Conservation (phyloP, 1,140 invertebrate genomes). For the Chrysomallon squamiferum region DNA sequence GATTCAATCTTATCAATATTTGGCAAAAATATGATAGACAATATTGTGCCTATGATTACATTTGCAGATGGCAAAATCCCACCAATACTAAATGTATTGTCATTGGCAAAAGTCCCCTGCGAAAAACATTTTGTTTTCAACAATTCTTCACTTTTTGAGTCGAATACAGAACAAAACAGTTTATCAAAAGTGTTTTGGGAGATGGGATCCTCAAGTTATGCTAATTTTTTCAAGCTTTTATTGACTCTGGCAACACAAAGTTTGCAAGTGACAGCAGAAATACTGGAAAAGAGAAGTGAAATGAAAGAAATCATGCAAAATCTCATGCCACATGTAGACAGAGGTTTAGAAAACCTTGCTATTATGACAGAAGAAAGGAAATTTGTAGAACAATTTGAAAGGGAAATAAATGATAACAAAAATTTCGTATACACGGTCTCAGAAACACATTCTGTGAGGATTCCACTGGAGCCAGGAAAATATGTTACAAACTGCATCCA, state of each 20-base stretch:
- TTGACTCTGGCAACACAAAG: too few species aligned
- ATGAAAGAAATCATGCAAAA: constrained; percentile 12
- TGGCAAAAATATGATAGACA: constrained; percentile 37
- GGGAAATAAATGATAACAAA: constrained; percentile 14
- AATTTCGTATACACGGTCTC: constrained; percentile 21
- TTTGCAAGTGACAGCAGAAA: constrained; percentile 1
- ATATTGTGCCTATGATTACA: constrained; percentile 36
- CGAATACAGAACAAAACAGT: neutral
- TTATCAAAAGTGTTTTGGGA: constrained; percentile 24
- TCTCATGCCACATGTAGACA: constrained; percentile 13
- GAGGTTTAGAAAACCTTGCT: constrained; percentile 11
- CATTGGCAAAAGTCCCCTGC: constrained; percentile 22
- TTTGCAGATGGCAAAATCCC: constrained; percentile 26
- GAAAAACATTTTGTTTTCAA: constrained; percentile 1
- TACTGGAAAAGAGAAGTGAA: constrained; percentile 15
- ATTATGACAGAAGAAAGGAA: constrained; percentile 13
- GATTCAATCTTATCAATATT: constrained; percentile 36
- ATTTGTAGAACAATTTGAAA: too few species aligned
- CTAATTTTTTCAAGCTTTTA: too few species aligned
- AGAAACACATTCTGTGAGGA: constrained; percentile 1
- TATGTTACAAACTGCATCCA: constrained; percentile 7
- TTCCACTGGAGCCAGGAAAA: constrained; percentile 15
- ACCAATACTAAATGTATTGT: constrained; percentile 19
- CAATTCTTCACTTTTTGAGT: constrained; percentile 9
- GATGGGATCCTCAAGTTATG: constrained; percentile 14